These are phyloP conservation scores for Priapulus caudatus DNA, from an alignment of 2,888 invertebrate genomes.

Conservation along the genomic window DNA sequence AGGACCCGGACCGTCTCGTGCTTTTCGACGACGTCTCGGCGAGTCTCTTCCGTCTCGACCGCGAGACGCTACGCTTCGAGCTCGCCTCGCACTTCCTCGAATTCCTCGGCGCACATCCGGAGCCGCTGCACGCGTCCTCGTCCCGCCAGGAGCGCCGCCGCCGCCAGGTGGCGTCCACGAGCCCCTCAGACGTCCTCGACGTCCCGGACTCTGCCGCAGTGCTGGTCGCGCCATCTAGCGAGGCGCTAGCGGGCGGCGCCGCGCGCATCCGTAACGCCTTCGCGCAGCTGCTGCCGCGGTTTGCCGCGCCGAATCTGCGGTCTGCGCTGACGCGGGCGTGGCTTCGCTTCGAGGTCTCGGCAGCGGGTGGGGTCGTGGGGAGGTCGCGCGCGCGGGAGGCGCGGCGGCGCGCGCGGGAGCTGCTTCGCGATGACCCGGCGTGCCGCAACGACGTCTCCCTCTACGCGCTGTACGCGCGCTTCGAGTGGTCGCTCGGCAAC, in stretches of 20 bases:
- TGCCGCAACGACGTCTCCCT: conserved; percentile 29
- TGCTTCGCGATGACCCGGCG: conserved; percentile 29
- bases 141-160: not conserved
- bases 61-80: conserved; percentile 19
- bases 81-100: conserved; percentile 26
- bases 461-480: conserved; percentile 29
- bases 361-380: not conserved
- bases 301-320: too few species aligned
- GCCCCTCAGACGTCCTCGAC: not conserved
- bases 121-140: conserved; percentile 9
- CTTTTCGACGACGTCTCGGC: conserved; percentile 36
- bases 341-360: not conserved
- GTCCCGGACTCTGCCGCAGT: too few species aligned
- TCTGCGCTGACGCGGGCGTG: not conserved
- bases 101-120: conserved; percentile 22
- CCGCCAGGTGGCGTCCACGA: not conserved
- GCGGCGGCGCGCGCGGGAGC: conserved; percentile 27
- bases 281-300: not conserved
- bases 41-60: conserved; percentile 24
- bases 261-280: not conserved
- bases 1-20: conserved; percentile 38
- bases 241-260: not conserved
- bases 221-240: too few species aligned
- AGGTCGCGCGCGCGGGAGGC: conserved; percentile 23
- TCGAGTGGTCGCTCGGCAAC: conserved; percentile 28